A percentile compares a stretch with the other conserved stretches of the same genome.
Conservation (phyloP, 2,113 vertebrate genomes). For the Hemiprocne comata region DNA sequence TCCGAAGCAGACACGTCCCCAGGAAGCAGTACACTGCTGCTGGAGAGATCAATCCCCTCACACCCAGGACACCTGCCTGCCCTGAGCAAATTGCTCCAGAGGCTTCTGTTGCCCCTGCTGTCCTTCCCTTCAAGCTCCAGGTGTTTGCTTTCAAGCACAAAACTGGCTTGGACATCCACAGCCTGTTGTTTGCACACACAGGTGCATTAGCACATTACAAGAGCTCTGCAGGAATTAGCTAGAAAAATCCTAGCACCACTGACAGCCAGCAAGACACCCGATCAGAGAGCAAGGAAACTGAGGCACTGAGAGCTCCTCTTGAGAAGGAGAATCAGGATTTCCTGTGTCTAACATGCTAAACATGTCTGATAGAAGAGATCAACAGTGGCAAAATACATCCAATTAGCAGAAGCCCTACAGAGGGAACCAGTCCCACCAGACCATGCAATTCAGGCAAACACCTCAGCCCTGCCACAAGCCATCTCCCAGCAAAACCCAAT, state of each 20-base stretch:
- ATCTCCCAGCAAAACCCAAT: not conserved
- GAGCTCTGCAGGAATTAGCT: not conserved
- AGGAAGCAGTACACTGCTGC: not conserved
- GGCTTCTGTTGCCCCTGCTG: not conserved
- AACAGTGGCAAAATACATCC: not conserved
- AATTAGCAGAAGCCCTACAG: not conserved
- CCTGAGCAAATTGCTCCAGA: not conserved
- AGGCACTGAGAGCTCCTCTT: not conserved
- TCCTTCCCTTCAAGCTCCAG: not conserved
- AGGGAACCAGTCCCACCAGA: not conserved
- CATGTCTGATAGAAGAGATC: not conserved
- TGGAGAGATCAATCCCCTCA: not conserved
- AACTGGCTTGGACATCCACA: not conserved
- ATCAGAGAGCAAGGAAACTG: not conserved
- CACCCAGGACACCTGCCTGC: not conserved
- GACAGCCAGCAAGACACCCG: not conserved
- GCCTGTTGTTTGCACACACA: not conserved
- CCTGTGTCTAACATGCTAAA: fast-evolving
- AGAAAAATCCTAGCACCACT: not conserved
- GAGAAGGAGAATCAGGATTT: not conserved
- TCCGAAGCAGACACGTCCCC: not conserved
- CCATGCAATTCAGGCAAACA: not conserved
- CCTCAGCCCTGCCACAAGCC: not conserved
- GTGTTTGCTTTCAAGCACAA: not conserved
- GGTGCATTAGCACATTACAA: not conserved